phyloP scores from a whole-genome alignment of 2,797 vertebrate genomes.

The Setipinna tenuifilis region DNA sequence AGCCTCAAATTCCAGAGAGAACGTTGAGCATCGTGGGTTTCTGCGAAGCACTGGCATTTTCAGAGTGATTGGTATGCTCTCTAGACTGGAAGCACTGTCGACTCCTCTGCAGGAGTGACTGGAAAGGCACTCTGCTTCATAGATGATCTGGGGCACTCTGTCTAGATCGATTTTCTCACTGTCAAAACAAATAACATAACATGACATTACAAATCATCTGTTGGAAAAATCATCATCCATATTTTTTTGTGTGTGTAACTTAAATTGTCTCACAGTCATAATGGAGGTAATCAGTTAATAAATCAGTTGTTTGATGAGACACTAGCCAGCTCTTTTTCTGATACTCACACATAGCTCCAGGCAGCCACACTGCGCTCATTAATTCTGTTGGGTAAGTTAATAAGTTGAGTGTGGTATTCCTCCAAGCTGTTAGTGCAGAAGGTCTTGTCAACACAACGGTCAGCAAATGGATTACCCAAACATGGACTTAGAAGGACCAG shows the following conservation, averaged over 20 bases:
- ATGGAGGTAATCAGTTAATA: background rate
- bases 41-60: conserved; percentile 76
- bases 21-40: conserved; percentile 67
- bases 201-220: conserved; percentile 1
- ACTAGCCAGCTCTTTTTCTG: background rate
- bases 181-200: conserved; percentile 7
- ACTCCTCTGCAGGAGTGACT: conserved; percentile 69
- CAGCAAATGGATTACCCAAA: conserved; percentile 59
- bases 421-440: conserved; percentile 69
- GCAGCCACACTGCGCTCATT: conserved; percentile 77
- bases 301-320: background rate
- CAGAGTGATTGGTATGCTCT: conserved; percentile 74
- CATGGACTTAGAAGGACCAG: conserved; percentile 63
- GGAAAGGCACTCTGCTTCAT: conserved; percentile 76
- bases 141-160: conserved; percentile 74
- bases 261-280: background rate
- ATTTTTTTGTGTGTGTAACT: background rate
- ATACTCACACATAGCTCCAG: conserved; percentile 78
- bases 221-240: background rate
- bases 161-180: conserved; percentile 73
- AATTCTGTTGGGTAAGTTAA: conserved; percentile 69
- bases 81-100: conserved; percentile 64
- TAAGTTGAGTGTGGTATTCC: conserved; percentile 70
- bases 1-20: conserved; percentile 76
- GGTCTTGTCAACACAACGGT: conserved; percentile 71